Conservation (phyloP, 2,888 invertebrate genomes). For the Tanypteryx hageni region DNA sequence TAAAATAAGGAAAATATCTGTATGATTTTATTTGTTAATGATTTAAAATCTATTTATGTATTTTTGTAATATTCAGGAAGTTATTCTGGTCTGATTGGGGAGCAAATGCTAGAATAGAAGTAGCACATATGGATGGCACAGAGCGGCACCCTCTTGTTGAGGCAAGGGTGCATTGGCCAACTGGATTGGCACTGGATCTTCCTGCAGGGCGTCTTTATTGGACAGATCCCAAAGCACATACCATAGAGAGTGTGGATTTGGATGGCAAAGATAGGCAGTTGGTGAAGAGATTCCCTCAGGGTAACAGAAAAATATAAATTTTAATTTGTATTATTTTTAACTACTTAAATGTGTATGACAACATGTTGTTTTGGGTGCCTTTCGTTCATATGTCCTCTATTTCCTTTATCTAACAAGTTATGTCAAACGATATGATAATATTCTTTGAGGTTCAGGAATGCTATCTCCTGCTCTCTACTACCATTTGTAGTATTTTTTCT, state of each 20-base stretch:
- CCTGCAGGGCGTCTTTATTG: conserved; percentile 87
- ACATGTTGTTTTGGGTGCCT: neutral
- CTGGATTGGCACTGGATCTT: conserved; percentile 86
- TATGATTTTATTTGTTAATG: too few relatives aligned
- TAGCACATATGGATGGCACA: conserved; percentile 82
- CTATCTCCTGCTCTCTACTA: too few relatives aligned
- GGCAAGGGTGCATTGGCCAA: conserved; percentile 83
- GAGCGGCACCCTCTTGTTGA: conserved; percentile 78
- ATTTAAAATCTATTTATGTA: neutral
- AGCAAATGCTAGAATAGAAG: conserved; percentile 80
- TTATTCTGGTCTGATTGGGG: conserved; percentile 89
- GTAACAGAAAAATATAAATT: conserved; percentile 71
- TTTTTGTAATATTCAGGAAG: conserved; percentile 73
- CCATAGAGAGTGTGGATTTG: conserved; percentile 82
- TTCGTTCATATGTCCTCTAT: neutral
- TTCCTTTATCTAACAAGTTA: neutral
- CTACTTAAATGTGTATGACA: neutral
- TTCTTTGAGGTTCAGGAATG: too few relatives aligned
- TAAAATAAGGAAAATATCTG: too few relatives aligned
- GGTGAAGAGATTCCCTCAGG: conserved; percentile 78
- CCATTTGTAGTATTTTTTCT: too few relatives aligned
- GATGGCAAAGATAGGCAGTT: conserved; percentile 83
- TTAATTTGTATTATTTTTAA: conserved; percentile 44
- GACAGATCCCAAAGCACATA: conserved; percentile 87
- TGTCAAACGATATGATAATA: neutral